phyloP scores from a whole-genome alignment of 2,113 vertebrate genomes.

The Syngnathus floridae region DNA sequence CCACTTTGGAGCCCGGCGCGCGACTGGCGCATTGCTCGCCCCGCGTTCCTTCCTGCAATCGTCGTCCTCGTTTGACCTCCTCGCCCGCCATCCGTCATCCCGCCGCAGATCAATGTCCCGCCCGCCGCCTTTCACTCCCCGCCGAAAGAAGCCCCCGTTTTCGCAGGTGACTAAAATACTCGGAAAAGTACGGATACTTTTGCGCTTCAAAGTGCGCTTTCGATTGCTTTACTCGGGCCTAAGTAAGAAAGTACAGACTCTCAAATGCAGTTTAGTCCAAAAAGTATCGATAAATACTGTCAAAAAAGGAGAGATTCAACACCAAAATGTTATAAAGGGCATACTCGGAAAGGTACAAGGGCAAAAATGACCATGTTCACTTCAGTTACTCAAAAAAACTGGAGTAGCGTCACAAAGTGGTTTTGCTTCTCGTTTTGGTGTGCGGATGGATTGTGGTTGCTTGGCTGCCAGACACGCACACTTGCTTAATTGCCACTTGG shows the following conservation, averaged over 20 bases:
- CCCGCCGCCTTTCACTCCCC: conserved; percentile 28
- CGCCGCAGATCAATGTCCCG: conserved; percentile 36
- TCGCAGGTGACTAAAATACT: background rate
- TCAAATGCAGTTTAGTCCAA: too few species aligned
- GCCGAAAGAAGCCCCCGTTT: conserved; percentile 21
- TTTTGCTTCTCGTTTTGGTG: background rate
- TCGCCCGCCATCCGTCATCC: conserved; percentile 33
- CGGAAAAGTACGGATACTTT: background rate
- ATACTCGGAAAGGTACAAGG: too few species aligned
- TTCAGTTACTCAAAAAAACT: too few species aligned
- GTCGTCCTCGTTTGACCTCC: conserved; percentile 27
- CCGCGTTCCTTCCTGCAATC: background rate
- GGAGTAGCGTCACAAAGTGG: background rate
- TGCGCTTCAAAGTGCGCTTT: too few species aligned
- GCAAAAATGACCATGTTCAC: too few species aligned
- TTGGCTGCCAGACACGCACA: conserved; percentile 57
- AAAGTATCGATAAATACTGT: too few species aligned
- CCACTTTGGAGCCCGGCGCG: conserved; percentile 60
- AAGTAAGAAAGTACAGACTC: too few species aligned
- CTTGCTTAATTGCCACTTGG: conserved; percentile 72
- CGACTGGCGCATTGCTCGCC: conserved; percentile 45
- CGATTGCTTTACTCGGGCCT: too few species aligned
- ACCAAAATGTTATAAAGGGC: too few species aligned
- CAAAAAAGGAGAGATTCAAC: too few species aligned
- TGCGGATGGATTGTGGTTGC: conserved; percentile 52